A percentile compares a stretch with the other conserved stretches of the same genome.
Evolutionary conservation across 2,797 vertebrate genomes (phyloP).

Genomic region (Alectoris magna): DNA sequence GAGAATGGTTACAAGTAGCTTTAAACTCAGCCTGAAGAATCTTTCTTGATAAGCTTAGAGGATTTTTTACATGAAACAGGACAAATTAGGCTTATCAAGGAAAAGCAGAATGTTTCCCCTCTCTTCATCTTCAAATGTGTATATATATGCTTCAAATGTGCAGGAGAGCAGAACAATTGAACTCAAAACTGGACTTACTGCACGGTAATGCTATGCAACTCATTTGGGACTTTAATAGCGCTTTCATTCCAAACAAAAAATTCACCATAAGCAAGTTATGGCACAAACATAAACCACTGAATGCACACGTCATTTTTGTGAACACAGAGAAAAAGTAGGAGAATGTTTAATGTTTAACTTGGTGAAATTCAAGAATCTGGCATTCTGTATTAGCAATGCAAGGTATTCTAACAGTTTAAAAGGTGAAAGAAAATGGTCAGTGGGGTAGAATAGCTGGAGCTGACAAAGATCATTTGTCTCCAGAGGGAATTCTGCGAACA

Average conservation of each 20-base stretch:
- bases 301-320: not conserved
- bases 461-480: not conserved
- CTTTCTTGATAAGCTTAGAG: not conserved
- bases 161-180: not conserved
- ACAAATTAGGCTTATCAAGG: not conserved
- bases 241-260: not conserved
- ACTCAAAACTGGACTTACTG: not conserved
- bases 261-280: not conserved
- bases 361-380: not conserved
- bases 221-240: not conserved
- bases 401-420: not conserved
- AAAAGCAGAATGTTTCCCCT: not conserved
- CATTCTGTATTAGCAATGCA: not conserved
- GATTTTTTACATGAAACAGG: not conserved
- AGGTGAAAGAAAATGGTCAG: slow-evolving; percentile 9
- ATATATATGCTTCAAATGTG: not conserved
- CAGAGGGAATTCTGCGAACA: slow-evolving; percentile 11
- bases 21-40: not conserved
- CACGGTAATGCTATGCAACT: not conserved
- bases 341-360: not conserved
- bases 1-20: not conserved
- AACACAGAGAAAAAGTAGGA: not conserved
- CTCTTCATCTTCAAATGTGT: not conserved
- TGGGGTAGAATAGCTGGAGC: not conserved
- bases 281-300: not conserved